Base-by-base conservation (phyloP, 2,888 invertebrate genomes). In the Thalpophila matura region DNA sequence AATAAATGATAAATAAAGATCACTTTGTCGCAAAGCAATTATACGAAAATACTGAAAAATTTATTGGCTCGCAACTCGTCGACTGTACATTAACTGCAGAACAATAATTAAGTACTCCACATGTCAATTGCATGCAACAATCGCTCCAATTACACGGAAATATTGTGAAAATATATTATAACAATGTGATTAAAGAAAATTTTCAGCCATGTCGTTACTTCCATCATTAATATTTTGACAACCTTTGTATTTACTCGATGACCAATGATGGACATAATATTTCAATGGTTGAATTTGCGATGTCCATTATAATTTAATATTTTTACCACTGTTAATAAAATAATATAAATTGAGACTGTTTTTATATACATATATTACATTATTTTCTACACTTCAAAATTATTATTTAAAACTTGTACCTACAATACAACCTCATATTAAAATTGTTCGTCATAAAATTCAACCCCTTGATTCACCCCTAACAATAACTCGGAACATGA, bases 321-420 rank as follows among this genome's bases (percentile, higher is more conserved):
- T n/a, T n/a, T n/a, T n/a, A n/a, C n/a, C n/a, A n/a, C n/a, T n/a
- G n/a, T n/a, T n/a, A n/a, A n/a, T n/a, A n/a, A n/a, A n/a, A n/a
- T n/a, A n/a, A n/a, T n/a, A n/a, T n/a, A n/a, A n/a, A n/a, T n/a
- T n/a, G n/a, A n/a, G n/a, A n/a, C n/a, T n/a, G n/a, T n/a, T n/a
- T n/a, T n/a, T n/a, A n/a, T n/a, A n/a, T n/a, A 43, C 71, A 66
- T 66, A 53, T 70, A 71, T 47, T n/a, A n/a, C 47, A 60, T 37
- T 42, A 29, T 42, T 26, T 16, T 35, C 33, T 50, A 5, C 10
- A 45, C 31, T 49, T 49, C 3, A 47, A 33, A 71, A 49, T 46
- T n/a, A 54, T 16, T 38, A 53, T n/a, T n/a, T 27, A 20, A 50
- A 69, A 42, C 29, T 20, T 24, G 24, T 7, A 67, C n/a, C n/a